A percentile compares a stretch with the other conserved stretches of the same genome.
These are phyloP conservation scores for Chloebia gouldiae DNA, from an alignment of 2,113 vertebrate species.

Conservation along the genomic window DNA sequence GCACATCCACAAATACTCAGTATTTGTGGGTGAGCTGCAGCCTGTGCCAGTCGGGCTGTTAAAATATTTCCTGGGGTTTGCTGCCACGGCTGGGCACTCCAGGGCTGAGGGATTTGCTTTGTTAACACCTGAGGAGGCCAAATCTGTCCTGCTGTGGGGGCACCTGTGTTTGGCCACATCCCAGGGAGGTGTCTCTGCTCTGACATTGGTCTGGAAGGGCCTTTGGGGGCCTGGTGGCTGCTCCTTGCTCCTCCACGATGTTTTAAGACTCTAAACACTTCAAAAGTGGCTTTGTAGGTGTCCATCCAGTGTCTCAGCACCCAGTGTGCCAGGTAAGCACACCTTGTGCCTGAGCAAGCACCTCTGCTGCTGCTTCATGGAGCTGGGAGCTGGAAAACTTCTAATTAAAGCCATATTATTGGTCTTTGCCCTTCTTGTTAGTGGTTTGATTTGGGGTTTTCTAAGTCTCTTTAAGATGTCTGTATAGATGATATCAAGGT, in stretches of 20 bases:
- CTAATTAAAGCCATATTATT: constrained; percentile 43
- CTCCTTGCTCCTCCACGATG: accelerated
- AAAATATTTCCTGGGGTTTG: neutral
- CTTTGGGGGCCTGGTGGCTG: neutral
- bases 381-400: neutral
- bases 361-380: accelerated
- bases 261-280: neutral
- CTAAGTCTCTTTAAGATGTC: neutral
- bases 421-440: neutral
- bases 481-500: neutral
- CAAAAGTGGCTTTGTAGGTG: neutral
- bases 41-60: accelerated
- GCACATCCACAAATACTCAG: neutral
- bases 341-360: neutral
- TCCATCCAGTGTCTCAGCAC: neutral
- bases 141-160: neutral
- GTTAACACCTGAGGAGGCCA: neutral
- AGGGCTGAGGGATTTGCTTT: neutral
- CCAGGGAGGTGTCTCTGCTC: neutral
- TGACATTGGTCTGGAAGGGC: neutral
- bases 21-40: neutral
- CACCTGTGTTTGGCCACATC: neutral
- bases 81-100: neutral
- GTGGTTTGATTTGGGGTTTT: constrained; percentile 7
- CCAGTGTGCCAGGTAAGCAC: neutral